These are phyloP conservation scores for Drosophila auraria DNA, from an alignment of 1,140 invertebrate genomes.

Conservation along the genomic window DNA sequence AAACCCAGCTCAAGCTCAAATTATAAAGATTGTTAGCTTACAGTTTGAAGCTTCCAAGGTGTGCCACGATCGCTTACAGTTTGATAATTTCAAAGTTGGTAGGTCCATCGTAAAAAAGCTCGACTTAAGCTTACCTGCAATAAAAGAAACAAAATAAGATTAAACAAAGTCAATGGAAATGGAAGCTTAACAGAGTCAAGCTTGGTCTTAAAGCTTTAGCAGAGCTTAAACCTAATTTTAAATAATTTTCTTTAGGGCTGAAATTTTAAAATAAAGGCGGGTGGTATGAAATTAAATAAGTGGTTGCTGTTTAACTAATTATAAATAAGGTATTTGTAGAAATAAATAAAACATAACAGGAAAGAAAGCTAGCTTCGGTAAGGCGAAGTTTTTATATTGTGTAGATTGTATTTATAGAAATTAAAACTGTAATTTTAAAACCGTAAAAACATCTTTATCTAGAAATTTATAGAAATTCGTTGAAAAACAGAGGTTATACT, in stretches of 20 bases:
- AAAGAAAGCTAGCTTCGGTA: too few relatives aligned
- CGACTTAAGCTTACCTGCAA: conserved; percentile 50
- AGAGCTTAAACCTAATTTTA: background rate
- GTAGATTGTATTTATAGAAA: too few relatives aligned
- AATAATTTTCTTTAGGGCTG: background rate
- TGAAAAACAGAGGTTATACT: too few relatives aligned
- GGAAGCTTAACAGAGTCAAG: conserved; percentile 5
- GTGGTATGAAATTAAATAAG: too few relatives aligned
- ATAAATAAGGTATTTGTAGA: conserved; percentile 1
- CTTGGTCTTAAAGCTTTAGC: background rate
- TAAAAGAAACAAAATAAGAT: conserved; percentile 3
- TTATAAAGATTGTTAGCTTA: conserved; percentile 2
- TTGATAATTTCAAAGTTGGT: background rate
- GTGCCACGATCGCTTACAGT: conserved; percentile 16
- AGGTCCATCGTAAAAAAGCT: conserved; percentile 7
- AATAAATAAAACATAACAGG: background rate
- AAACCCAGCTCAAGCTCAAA: background rate
- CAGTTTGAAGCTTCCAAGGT: conserved; percentile 6
- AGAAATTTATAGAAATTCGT: too few relatives aligned
- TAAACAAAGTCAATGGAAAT: background rate
- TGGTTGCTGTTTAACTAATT: background rate
- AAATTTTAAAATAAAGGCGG: background rate
- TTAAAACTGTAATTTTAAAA: too few relatives aligned
- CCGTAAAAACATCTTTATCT: too few relatives aligned
- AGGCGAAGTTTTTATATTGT: too few relatives aligned